Evolutionary conservation across 1,140 invertebrate species (phyloP), one percentile per base, ranked within the genome.

Genomic region (Catajapyx aquilonaris): DNA sequence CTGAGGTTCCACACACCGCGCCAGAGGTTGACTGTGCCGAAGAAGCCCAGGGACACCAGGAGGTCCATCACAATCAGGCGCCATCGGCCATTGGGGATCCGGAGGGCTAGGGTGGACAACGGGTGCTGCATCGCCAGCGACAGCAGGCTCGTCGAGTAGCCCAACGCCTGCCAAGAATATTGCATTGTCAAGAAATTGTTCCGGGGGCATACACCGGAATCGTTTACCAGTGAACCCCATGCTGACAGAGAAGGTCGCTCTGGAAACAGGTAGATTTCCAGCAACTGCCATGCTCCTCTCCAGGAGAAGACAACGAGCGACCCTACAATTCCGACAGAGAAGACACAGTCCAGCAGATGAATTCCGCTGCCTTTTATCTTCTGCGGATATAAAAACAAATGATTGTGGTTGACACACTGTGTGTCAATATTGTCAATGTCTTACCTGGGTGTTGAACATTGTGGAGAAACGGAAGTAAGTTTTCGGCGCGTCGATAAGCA

Each of bases 11-110:
- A 86, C 20, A 85, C 67, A 4, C 81, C 81, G 32, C 81, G 63
- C 83, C 83, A 87, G 0, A 83, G 72, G 54, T 85, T 85, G 19
- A 86, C 71, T 1, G 80, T 81, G 3, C 79, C 80, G 36, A 80
- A 51, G 49, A 84, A 80, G 21, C 73, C 75, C 33, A 81, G 55
- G 22, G 83, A 57, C 21, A 79, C 68, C 53, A 79, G 81, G 4
- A 70, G 48, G 50, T 86, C 81, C 28, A 76, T 76, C 3, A 73
- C 58, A 9, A 77, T 47, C 11, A 84, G 55, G 37, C 78, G 62
- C 3, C 60, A 39, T 1, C 72, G 56, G n/a, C 78, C 78, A 35
- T 62, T 58, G 1, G 17, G 22, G 1, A 79, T 52, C 31, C 65
- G 60, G 22, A 66, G 61, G 19, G 75, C 77, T 2, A 70, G 54